Evolutionary conservation across 2,888 invertebrate species (phyloP).

Genomic region (Maniola hyperantus): DNA sequence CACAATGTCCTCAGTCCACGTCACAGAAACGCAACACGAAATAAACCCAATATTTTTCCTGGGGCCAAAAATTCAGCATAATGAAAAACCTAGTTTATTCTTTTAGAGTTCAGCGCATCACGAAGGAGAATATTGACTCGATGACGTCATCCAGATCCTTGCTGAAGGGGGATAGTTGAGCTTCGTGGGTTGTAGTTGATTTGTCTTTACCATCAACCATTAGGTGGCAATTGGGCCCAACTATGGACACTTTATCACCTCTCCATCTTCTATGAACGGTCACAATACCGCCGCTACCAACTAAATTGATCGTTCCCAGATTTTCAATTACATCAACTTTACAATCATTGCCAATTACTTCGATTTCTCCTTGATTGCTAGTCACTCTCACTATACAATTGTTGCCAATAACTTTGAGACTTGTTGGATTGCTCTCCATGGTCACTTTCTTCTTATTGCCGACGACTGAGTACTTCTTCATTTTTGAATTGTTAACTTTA

Average conservation of each 20-base stretch:
- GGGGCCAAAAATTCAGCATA: constrained; percentile 13
- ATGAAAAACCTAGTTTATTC: constrained; percentile 29
- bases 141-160: constrained; percentile 76
- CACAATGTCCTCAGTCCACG: constrained; percentile 23
- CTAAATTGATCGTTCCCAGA: constrained; percentile 65
- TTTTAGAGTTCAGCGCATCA: constrained; percentile 64
- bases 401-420: constrained; percentile 72
- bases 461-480: constrained; percentile 75
- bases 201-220: constrained; percentile 70
- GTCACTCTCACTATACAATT: constrained; percentile 67
- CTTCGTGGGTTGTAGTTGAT: constrained; percentile 59
- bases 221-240: constrained; percentile 64
- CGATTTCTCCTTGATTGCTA: constrained; percentile 70
- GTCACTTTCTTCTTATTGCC: constrained; percentile 79
- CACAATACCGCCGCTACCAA: constrained; percentile 69
- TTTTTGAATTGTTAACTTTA: constrained; percentile 46
- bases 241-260: constrained; percentile 66
- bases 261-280: constrained; percentile 61
- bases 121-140: constrained; percentile 75
- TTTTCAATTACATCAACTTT: constrained; percentile 67
- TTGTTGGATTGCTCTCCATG: constrained; percentile 68
- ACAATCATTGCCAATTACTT: constrained; percentile 76
- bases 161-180: constrained; percentile 75
- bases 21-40: constrained; percentile 15
- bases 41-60: constrained; percentile 9